These are phyloP conservation scores for Temnothorax unifasciatus DNA, from an alignment of 2,888 invertebrate genomes.

Conservation along the genomic window DNA sequence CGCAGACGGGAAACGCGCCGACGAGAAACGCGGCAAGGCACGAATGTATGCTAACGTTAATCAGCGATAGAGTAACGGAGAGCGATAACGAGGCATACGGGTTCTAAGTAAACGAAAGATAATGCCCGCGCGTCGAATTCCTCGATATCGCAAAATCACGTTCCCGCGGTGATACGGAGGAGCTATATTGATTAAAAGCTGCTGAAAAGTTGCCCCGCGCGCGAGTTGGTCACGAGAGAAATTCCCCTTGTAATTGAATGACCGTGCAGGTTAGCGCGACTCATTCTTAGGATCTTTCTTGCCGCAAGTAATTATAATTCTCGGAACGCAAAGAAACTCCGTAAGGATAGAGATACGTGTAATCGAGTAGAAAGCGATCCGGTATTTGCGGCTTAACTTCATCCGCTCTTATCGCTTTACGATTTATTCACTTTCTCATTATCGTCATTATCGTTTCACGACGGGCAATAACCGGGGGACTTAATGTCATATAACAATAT, in stretches of 20 bases:
- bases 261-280: background rate
- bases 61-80: conserved; percentile 39
- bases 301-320: conserved; percentile 43
- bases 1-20: conserved; percentile 38
- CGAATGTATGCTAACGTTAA: conserved; percentile 49
- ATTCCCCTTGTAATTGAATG: conserved; percentile 11
- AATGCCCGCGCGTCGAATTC: conserved; percentile 30
- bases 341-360: conserved; percentile 11
- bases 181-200: background rate
- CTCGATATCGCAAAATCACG: conserved; percentile 35
- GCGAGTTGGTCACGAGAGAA: background rate
- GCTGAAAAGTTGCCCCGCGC: conserved; percentile 22
- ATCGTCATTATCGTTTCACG: conserved; percentile 23
- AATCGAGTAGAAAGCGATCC: conserved; percentile 33
- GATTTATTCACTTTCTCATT: conserved; percentile 49
- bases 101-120: conserved; percentile 45
- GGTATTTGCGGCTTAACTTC: conserved; percentile 31
- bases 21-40: conserved; percentile 34
- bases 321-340: conserved; percentile 18
- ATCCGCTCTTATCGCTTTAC: conserved; percentile 10
- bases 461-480: background rate
- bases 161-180: background rate
- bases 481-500: conserved; percentile 23
- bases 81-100: conserved; percentile 31
- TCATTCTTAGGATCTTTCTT: background rate